Conservation (phyloP, 1,140 invertebrate genomes). For the Drosophila biarmipes region DNA sequence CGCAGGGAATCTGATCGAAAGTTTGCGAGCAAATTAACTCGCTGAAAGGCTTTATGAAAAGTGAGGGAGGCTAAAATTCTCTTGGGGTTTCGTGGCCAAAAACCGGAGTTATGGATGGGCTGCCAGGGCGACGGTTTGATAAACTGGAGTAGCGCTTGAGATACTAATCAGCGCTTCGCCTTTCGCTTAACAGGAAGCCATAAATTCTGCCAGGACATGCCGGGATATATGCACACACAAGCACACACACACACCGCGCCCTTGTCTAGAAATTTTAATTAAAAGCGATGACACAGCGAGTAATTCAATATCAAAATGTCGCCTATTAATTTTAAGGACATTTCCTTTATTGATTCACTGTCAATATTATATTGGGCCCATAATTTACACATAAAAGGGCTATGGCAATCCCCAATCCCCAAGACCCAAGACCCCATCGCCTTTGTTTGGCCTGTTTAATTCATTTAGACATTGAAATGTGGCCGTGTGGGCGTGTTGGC, state of each 20-base stretch:
- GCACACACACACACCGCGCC: slow-evolving; percentile 42
- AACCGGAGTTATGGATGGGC: slow-evolving; percentile 41
- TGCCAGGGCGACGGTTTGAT: slow-evolving; percentile 76
- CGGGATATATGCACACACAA: slow-evolving; percentile 20
- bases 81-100: not conserved
- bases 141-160: slow-evolving; percentile 69
- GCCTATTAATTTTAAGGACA: slow-evolving; percentile 83
- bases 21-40: slow-evolving; percentile 37
- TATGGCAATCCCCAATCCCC: slow-evolving; percentile 7
- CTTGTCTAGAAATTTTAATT: slow-evolving; percentile 83
- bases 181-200: slow-evolving; percentile 72
- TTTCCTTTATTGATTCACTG: slow-evolving; percentile 84
- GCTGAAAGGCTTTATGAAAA: slow-evolving; percentile 2
- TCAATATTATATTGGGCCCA: slow-evolving; percentile 83
- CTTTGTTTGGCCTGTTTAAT: slow-evolving; percentile 55
- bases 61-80: no score
- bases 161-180: slow-evolving; percentile 74
- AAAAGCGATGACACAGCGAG: slow-evolving; percentile 84
- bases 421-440: slow-evolving; percentile 11
- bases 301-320: slow-evolving; percentile 84
- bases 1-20: slow-evolving; percentile 25
- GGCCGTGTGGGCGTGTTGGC: slow-evolving; percentile 65
- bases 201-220: slow-evolving; percentile 72
- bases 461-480: slow-evolving; percentile 66
- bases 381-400: slow-evolving; percentile 82